These are phyloP conservation scores for Sinohyriopsis cumingii DNA, from an alignment of 2,888 invertebrate species.

Conservation along the genomic window DNA sequence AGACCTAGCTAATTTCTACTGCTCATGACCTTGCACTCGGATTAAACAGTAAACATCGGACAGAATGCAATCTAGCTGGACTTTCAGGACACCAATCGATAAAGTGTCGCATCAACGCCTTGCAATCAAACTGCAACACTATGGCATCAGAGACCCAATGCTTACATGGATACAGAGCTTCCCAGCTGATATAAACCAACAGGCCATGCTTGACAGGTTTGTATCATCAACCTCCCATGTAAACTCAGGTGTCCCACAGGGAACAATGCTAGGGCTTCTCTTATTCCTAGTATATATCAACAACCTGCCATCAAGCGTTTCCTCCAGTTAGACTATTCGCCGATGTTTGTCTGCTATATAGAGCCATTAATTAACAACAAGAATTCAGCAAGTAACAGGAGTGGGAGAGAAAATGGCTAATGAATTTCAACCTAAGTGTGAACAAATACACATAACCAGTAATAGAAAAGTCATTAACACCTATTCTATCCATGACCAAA, in stretches of 20 bases:
- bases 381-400: too few species aligned
- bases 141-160: constrained; percentile 13
- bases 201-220: constrained; percentile 23
- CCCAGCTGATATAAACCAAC: constrained; percentile 13
- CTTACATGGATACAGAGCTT: constrained; percentile 21
- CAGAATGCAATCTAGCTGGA: neutral
- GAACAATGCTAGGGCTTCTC: too few species aligned
- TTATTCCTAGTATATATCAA: too few species aligned
- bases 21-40: constrained; percentile 1
- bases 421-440: too few species aligned
- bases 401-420: too few species aligned
- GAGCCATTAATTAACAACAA: too few species aligned
- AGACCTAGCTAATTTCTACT: constrained; percentile 1
- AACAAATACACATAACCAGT: too few species aligned
- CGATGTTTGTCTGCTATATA: neutral
- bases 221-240: constrained; percentile 3
- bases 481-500: too few species aligned
- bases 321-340: too few species aligned
- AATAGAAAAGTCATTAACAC: too few species aligned
- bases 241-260: constrained; percentile 5
- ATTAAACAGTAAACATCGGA: neutral
- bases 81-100: too few species aligned
- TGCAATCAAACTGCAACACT: constrained; percentile 16
- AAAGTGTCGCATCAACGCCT: constrained; percentile 7
- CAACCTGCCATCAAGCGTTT: too few species aligned